Evolutionary conservation across 2,797 vertebrate species (phyloP), one percentile per base, ranked within the genome.

Genomic region (Scolopax rusticola): DNA sequence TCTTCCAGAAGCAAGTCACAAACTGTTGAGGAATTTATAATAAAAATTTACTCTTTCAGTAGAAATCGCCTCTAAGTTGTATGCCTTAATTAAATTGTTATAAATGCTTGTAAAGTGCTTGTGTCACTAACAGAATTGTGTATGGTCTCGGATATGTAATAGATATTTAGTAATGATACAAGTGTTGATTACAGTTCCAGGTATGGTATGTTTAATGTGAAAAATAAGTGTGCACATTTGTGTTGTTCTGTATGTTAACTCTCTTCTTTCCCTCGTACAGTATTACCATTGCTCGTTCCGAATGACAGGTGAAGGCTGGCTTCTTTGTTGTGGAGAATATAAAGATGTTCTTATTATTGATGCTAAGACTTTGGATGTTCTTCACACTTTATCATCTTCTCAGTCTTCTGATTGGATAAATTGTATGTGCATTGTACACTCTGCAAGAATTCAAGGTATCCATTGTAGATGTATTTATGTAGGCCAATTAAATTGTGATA

Each of bases 291-390:
- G 98, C 94, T 97, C 98, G 7, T 98, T 96, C 96, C 97, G 98
- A 93, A 98, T 98, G 98, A 97, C 96, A 18, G 98, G 98, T 24
- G 98, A 98, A 82, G 98, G 98, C 64, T 98, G 98, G 98, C 97
- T 98, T 47, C 97, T 98, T 27, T 98, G 98, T 67, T 98, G 98
- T 93, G 98, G 98, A 80, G 97, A 98, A 47, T 98, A 98, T 88
- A 97, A 94, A 87, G 97, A 98, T 68, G 64, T 98, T 87, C 95
- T 98, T 40, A 90, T 98, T 71, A 90, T 98, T 45, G 98, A 98
- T 81, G 98, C 98, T 40, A 97, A 96, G 84, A 98, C 95, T 60
- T 96, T 98, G 84, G 61, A 24, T 53, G 82, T 98, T 90, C 96
- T 98, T 89, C 98, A 98, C 71, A 68, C 85, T 56, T 96, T 98